Evolutionary conservation across 2,113 vertebrate species (phyloP).

Genomic region (Casuarius casuarius): DNA sequence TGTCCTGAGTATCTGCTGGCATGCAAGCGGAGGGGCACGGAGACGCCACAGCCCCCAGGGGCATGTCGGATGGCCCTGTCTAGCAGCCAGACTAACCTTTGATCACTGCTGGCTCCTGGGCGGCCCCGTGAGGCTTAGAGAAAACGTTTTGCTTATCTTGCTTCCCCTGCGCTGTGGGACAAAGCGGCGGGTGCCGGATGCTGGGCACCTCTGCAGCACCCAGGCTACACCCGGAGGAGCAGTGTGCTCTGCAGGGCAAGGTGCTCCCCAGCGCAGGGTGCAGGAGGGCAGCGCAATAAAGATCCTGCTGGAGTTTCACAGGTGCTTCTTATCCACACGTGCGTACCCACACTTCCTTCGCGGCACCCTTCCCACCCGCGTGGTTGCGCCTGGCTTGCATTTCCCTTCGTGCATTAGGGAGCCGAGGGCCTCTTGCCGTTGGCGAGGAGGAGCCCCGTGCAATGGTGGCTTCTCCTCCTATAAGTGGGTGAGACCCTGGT

Average conservation of each 20-base stretch:
- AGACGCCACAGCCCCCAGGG: not conserved
- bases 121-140: not conserved
- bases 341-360: not conserved
- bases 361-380: not conserved
- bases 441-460: not conserved
- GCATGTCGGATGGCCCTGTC: not conserved
- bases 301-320: not conserved
- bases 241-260: not conserved
- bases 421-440: not conserved
- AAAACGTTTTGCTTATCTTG: constrained; percentile 42
- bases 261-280: not conserved
- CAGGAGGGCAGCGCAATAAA: not conserved
- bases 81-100: constrained; percentile 51
- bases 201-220: not conserved
- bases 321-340: not conserved
- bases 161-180: not conserved
- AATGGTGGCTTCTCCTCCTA: not conserved
- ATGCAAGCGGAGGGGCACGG: not conserved
- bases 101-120: not conserved
- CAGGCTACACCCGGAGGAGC: not conserved
- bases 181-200: not conserved
- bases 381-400: not conserved
- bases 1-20: not conserved
- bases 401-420: not conserved
- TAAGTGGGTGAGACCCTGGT: not conserved